Evolutionary conservation across 2,797 vertebrate genomes (phyloP), one percentile per base, ranked within the genome.

Genomic region (Agapornis canus): DNA sequence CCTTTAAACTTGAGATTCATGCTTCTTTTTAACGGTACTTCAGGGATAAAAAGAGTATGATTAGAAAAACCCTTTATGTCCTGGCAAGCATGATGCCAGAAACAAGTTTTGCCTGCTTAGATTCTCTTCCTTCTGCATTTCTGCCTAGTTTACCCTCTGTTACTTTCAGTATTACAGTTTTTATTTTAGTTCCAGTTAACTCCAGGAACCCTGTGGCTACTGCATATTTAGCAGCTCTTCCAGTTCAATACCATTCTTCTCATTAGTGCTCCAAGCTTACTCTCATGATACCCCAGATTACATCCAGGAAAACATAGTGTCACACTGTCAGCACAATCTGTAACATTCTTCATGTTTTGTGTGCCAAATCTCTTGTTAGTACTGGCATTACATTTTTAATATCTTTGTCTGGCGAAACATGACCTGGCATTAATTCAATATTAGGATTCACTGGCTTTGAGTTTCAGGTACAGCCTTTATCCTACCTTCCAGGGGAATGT

Each of bases 201-300:
- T 93, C 89, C 92, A 86, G 91, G 94, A 96, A 94, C 92, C 95
- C 94, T 93, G 91, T 96, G 94, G 95, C 96, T 96, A 90, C 82
- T 93, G 94, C 95, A 95, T 96, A 94, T 96, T 96, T 97, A 97
- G 92, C 87, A 95, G 89, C 92, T 95, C 89, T 96, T 96, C 82
- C 96, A 95, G 94, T 93, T 96, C 94, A 95, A 65, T 93, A 96
- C 96, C 73, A 71, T 95, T 83, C 92, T 89, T 95, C 94, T 96
- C 94, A 96, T 96, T 96, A 97, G 92, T 90, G 85, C 92, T 95
- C 94, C 92, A 92, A 86, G 82, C 56, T 92, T 96, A 91, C 70
- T 96, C 95, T 96, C 96, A 94, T 94, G 95, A 94, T 96, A 96
- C 96, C 87, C 85, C 76, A 84, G 94, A 96, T 96, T 97, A 96